Percentiles rank a stretch among this genome's conserved stretches.
phyloP scores from a whole-genome alignment of 2,888 invertebrate species.

The Zele albiditarsus region DNA sequence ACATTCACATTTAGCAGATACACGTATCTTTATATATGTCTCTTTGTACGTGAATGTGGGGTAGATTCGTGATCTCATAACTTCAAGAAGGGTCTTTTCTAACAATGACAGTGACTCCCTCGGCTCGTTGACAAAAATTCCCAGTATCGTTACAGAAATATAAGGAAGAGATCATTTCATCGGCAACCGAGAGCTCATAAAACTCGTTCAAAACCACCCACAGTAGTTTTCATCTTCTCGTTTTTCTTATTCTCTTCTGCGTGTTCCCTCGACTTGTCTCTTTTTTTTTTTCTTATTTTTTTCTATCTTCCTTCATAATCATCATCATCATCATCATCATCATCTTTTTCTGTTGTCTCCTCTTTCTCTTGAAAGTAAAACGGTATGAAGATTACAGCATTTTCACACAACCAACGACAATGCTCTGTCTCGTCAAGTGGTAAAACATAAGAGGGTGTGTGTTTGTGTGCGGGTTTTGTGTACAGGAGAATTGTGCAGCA shows the following conservation, averaged over 20 bases:
- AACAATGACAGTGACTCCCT: slow-evolving; percentile 12
- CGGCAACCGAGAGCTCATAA: slow-evolving; percentile 42
- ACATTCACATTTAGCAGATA: slow-evolving; percentile 5
- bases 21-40: not conserved
- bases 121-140: slow-evolving; percentile 7
- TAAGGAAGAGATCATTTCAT: slow-evolving; percentile 43
- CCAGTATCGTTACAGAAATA: slow-evolving; percentile 18
- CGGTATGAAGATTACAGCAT: slow-evolving; percentile 42
- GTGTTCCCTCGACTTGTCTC: not conserved
- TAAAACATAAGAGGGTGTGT: slow-evolving; percentile 7
- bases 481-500: not conserved
- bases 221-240: not conserved
- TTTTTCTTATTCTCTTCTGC: not conserved
- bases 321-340: not conserved
- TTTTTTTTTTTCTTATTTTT: not conserved
- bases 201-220: slow-evolving; percentile 40
- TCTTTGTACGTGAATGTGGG: not conserved
- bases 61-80: slow-evolving; percentile 3
- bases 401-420: slow-evolving; percentile 14
- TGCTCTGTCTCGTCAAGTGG: slow-evolving; percentile 26
- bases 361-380: slow-evolving; percentile 37
- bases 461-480: not conserved
- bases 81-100: slow-evolving; percentile 4
- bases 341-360: not conserved
- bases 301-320: slow-evolving; percentile 11